Base-by-base conservation (phyloP, 1,140 invertebrate genomes). In the Drosophila pectinifera region DNA sequence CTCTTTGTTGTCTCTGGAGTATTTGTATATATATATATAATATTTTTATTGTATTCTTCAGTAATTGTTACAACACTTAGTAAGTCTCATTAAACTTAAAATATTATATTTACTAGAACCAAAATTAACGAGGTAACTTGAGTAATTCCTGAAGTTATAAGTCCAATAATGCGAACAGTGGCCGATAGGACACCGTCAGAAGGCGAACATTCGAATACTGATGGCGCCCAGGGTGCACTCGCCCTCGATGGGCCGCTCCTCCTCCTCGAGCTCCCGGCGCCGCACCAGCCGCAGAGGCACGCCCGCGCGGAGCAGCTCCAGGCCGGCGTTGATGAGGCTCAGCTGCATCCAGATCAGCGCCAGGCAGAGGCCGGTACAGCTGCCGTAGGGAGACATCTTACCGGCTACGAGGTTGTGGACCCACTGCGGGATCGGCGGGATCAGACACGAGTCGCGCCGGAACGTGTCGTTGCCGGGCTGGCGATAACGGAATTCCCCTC, bases 211-310 rank as follows among this genome's bases (percentile, higher is more conserved):
- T 26, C 76, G 58, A 14, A 54, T 38, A 41, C 76, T 78, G 14
- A 78, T 70, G 26, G 76, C 74, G 5, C 74, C 74, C 57, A 78
- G 22, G 11, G 74, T 72, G 67, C 74, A 78, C 38, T 78, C 74
- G 16, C 43, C 74, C 31, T 53, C 54, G 14, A 77, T 42, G 24
- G 28, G 38, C 14, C 53, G 74, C 34, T 78, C 74, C 5, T 45
- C 58, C 7, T 63, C 55, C 36, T 78, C 74, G 36, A 61, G 38
- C 20, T 59, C 26, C 2, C 73, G 42, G 1, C 18, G 65, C 8
- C 75, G 53, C 18, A 72, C 75, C 24, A 78, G 57, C 5, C 16
- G 24, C 18, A 78, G 65, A 13, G 75, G 75, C 20, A 78, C 53
- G 4, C 28, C 36, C 6, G 22, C 3, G 24, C 41, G 41, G 0